These are phyloP conservation scores for Drosophila percnosoma DNA, from an alignment of 2,888 invertebrate genomes.

Conservation along the genomic window DNA sequence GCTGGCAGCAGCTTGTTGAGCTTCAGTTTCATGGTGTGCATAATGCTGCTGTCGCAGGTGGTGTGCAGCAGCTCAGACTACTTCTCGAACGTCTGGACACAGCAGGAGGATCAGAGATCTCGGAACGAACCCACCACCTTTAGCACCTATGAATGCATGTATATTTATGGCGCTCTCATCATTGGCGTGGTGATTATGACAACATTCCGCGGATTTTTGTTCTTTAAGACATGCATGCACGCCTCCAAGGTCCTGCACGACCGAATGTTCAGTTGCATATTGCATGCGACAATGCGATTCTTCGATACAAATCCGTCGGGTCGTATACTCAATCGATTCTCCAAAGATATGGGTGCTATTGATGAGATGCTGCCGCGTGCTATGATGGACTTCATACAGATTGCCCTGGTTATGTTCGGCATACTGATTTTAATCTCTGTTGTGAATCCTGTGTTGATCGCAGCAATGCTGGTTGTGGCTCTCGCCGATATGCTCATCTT, in stretches of 20 bases:
- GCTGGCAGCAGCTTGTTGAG: slow-evolving; percentile 86
- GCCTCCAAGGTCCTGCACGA: slow-evolving; percentile 92
- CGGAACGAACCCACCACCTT: slow-evolving; percentile 77
- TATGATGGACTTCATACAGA: slow-evolving; percentile 86
- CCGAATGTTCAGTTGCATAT: slow-evolving; percentile 92
- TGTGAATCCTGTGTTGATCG: slow-evolving; percentile 89
- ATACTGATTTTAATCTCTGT: slow-evolving; percentile 90
- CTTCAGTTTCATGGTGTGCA: slow-evolving; percentile 85
- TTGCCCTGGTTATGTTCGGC: slow-evolving; percentile 88
- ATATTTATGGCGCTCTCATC: slow-evolving; percentile 83
- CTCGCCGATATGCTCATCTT: slow-evolving; percentile 88
- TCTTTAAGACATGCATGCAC: slow-evolving; percentile 91
- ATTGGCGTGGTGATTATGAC: slow-evolving; percentile 85
- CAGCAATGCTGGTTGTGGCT: slow-evolving; percentile 88
- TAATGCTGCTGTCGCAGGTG: slow-evolving; percentile 86
- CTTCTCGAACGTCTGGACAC: slow-evolving; percentile 88
- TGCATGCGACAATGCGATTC: slow-evolving; percentile 92
- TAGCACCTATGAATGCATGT: slow-evolving; percentile 82
- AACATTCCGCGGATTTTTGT: slow-evolving; percentile 88
- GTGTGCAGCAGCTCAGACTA: slow-evolving; percentile 87
- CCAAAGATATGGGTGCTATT: slow-evolving; percentile 89
- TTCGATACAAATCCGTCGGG: slow-evolving; percentile 94
- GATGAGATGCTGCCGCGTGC: slow-evolving; percentile 87
- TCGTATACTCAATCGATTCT: slow-evolving; percentile 90
- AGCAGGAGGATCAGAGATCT: slow-evolving; percentile 83